Base-by-base conservation (phyloP, 2,888 invertebrate species). In the Eristalis arbustorum region DNA sequence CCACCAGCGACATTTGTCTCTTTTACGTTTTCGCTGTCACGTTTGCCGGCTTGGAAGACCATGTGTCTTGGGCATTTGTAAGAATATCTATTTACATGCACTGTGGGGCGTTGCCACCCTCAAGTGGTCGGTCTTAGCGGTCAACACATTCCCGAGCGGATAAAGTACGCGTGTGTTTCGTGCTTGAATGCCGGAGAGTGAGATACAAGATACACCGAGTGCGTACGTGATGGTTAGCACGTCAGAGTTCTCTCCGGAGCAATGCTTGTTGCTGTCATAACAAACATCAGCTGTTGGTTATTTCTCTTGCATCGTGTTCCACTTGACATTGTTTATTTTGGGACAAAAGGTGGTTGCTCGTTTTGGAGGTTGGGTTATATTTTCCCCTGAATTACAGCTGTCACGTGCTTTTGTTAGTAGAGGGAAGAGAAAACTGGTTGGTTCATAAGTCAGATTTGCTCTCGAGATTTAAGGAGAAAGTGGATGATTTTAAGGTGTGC, bases 191-290 rank as follows among this genome's bases (percentile, higher is more conserved):
- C 59, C 14, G 59, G 0, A 59, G 59, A 25, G 23, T 22, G 22
- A 42, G n/a, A 59, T 59, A 25, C 23, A 5, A 42, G 40, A n/a
- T 8, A 62, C 14, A 18, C 4, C 40, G 22, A 23, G 56, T 79
- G 84, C 66, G 79, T 84, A 84, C 84, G 84, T 84, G 84, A 34
- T 64, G 56, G 37, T 40, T 31, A 23, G 62, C 79, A 75, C 49
- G 79, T 79, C 72, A 62, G 11, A 23, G 59, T 61, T 64, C 66
- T 49, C 25, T n/a, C n/a, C 2, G 37, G 34, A 5, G n/a, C n/a
- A 25, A 37, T 22, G 14, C 25, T 61, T 31, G 61, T 63, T n/a
- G 18, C 42, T 63, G 59, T 83, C 67, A 68, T 10, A 68, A 82
- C 77, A 77, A 72, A 83, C 62, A 64, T 73, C 73, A 73, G 82